Conservation (phyloP, 2,113 vertebrate species). For the Isichthys henryi region DNA sequence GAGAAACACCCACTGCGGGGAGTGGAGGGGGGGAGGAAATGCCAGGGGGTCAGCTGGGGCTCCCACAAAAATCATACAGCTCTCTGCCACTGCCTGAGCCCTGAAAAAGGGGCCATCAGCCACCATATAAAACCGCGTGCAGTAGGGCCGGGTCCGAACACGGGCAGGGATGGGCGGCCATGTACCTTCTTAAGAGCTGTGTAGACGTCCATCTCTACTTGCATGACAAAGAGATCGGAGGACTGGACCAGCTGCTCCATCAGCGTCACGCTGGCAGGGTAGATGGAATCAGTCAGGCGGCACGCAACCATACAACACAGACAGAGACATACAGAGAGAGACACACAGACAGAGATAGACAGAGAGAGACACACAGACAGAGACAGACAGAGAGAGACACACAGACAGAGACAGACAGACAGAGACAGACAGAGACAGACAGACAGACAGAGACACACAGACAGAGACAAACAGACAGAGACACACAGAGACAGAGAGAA, state of each 20-base stretch:
- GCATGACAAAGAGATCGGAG: conserved; percentile 94
- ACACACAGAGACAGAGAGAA: background rate
- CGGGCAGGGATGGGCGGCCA: background rate
- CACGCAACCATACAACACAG: background rate
- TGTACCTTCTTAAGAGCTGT: conserved; percentile 92
- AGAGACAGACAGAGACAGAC: background rate
- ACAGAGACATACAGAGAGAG: background rate
- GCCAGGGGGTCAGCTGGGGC: conserved; percentile 1
- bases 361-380: background rate
- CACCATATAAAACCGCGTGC: background rate
- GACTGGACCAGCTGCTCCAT: conserved; percentile 91
- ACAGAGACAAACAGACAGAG: background rate
- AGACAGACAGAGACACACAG: no score
- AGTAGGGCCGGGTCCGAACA: background rate
- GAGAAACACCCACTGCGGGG: conserved; percentile 90
- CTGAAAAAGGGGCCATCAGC: background rate
- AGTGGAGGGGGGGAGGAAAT: background rate
- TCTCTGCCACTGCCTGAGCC: background rate
- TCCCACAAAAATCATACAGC: background rate
- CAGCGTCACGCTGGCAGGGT: conserved; percentile 67
- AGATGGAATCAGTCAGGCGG: background rate
- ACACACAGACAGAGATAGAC: background rate
- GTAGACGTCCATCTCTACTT: conserved; percentile 98
- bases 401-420: background rate
- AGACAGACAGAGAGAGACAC: background rate